Evolutionary conservation across 2,113 vertebrate species (phyloP).

Genomic region (Orycteropus afer): DNA sequence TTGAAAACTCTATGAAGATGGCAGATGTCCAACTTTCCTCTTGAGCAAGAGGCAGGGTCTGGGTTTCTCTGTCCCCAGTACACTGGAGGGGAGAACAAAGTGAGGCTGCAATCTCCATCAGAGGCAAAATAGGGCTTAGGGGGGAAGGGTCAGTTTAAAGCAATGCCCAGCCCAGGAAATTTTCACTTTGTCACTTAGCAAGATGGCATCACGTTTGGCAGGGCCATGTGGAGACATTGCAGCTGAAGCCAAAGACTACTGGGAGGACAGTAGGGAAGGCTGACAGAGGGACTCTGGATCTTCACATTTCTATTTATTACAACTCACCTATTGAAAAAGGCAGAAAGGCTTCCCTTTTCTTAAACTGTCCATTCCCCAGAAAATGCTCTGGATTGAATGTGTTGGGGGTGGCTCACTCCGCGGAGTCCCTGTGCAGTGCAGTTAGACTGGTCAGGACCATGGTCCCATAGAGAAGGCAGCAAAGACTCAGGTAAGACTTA

Average conservation of each 20-base stretch:
- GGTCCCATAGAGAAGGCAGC: conserved; percentile 84
- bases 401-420: conserved; percentile 89
- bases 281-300: not conserved
- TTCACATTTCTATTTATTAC: not conserved
- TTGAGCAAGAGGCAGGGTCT: not conserved
- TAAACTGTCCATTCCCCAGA: conserved; percentile 90
- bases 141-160: not conserved
- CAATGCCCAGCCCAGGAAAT: not conserved
- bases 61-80: not conserved
- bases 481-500: not conserved
- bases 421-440: conserved; percentile 89
- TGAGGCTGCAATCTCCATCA: not conserved
- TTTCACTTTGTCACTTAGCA: accelerated
- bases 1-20: not conserved
- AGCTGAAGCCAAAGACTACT: accelerated
- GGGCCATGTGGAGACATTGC: not conserved
- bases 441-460: conserved; percentile 85
- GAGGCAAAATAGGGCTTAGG: not conserved
- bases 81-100: not conserved
- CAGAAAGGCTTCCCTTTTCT: conserved; percentile 89
- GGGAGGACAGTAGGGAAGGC: not conserved
- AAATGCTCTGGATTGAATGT: conserved; percentile 93
- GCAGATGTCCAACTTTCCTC: not conserved
- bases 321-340: conserved; percentile 92
- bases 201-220: not conserved